These are phyloP conservation scores for Dicyrtoma fusca DNA, from an alignment of 2,888 invertebrate genomes.

Conservation along the genomic window DNA sequence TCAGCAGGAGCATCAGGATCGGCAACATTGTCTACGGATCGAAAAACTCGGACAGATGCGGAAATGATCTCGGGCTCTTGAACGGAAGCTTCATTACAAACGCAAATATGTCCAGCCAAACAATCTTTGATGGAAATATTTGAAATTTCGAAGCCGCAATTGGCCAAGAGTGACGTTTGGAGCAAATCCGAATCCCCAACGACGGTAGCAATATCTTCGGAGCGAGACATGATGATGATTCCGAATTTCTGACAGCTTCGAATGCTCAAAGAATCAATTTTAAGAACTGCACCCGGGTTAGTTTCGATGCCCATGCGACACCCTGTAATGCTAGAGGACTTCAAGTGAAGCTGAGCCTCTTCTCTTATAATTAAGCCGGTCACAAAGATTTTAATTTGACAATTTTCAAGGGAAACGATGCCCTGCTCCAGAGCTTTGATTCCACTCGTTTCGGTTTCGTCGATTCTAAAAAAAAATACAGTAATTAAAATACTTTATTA, in stretches of 20 bases:
- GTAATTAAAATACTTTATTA: too few relatives aligned
- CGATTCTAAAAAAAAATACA: constrained; percentile 13
- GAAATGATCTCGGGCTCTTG: background rate
- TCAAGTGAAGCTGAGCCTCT: background rate
- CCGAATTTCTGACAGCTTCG: constrained; percentile 29
- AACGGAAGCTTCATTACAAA: constrained; percentile 12
- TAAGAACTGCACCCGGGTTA: constrained; percentile 8
- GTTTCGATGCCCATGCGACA: constrained; percentile 24
- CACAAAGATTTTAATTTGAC: background rate
- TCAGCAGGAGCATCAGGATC: too few relatives aligned
- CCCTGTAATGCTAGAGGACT: background rate
- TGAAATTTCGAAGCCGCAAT: background rate
- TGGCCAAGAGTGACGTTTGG: background rate
- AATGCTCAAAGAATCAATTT: constrained; percentile 3
- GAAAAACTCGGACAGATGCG: too few relatives aligned
- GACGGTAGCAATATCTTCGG: constrained; percentile 3
- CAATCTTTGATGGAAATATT: constrained; percentile 10
- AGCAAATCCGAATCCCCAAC: constrained; percentile 7
- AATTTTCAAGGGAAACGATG: background rate
- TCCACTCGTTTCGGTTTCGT: constrained; percentile 23
- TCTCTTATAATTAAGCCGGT: constrained; percentile 14
- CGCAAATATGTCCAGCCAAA: constrained; percentile 21
- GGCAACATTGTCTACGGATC: too few relatives aligned
- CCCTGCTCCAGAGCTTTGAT: constrained; percentile 19
- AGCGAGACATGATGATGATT: background rate